These are phyloP conservation scores for Petrolisthes cinctipes DNA, from an alignment of 2,888 invertebrate species.

Conservation along the genomic window DNA sequence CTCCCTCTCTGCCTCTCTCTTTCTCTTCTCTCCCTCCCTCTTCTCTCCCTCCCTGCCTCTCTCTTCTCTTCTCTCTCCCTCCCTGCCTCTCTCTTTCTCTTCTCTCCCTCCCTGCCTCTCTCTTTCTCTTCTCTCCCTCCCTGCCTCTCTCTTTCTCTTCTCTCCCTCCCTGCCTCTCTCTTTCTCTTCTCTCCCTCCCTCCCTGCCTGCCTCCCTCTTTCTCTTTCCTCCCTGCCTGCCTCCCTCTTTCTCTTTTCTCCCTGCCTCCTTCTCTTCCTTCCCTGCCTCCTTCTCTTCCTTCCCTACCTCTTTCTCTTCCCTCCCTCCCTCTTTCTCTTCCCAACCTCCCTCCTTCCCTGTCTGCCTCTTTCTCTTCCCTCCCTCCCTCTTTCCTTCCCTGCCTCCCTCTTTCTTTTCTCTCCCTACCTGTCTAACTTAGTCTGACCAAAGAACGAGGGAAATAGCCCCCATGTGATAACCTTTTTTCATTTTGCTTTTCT, in stretches of 20 bases:
- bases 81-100: background rate
- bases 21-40: background rate
- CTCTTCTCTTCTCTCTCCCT: background rate
- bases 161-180: constrained; percentile 17
- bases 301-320: background rate
- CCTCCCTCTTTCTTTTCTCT: background rate
- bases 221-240: background rate
- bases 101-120: background rate
- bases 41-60: background rate
- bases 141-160: background rate
- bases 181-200: constrained; percentile 12
- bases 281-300: background rate
- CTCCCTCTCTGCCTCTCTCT: too few species aligned
- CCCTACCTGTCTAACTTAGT: background rate
- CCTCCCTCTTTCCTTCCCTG: background rate
- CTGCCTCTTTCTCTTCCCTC: constrained; percentile 11
- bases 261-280: background rate
- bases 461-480: too few species aligned
- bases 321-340: background rate
- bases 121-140: background rate
- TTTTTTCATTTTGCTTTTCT: too few species aligned
- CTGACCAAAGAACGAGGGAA: too few species aligned
- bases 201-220: background rate
- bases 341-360: background rate
- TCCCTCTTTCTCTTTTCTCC: background rate